phyloP scores from a whole-genome alignment of 2,797 vertebrate species.

The Dromococcyx pavoninus region DNA sequence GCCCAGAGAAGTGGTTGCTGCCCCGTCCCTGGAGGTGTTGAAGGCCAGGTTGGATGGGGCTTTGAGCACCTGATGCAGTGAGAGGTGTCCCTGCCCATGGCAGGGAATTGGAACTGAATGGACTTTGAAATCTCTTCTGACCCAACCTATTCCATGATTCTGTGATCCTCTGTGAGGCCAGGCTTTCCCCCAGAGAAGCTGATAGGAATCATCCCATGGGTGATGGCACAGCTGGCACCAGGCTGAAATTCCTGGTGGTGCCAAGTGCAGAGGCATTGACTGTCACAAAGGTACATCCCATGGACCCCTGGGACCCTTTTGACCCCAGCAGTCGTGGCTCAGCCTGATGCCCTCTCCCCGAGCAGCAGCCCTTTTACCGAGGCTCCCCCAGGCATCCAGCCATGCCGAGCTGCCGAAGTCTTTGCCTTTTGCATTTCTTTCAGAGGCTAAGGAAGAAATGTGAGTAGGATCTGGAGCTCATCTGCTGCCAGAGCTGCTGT shows the following conservation, averaged over 20 bases:
- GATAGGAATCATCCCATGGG: accelerated
- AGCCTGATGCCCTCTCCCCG: accelerated
- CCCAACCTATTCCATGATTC: too few relatives aligned
- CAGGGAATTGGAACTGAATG: too few relatives aligned
- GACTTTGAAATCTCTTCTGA: too few relatives aligned
- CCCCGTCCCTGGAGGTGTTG: too few relatives aligned
- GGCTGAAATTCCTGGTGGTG: not conserved
- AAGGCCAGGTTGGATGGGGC: too few relatives aligned
- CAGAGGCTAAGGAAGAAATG: not conserved
- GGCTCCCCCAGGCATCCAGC: accelerated
- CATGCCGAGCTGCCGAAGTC: not conserved
- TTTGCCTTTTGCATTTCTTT: not conserved
- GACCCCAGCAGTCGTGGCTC: accelerated
- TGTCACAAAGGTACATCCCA: accelerated
- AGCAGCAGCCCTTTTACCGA: not conserved
- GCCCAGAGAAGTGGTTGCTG: too few relatives aligned
- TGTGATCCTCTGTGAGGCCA: too few relatives aligned
- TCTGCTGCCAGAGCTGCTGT: not conserved
- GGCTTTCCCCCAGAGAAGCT: not conserved
- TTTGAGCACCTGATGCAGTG: too few relatives aligned
- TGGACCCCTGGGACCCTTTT: not conserved
- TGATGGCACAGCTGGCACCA: not conserved
- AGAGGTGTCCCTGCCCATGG: too few relatives aligned
- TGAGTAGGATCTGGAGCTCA: accelerated
- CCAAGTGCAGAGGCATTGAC: not conserved